phyloP scores from a whole-genome alignment of 2,113 vertebrate genomes.

The Orthonyx spaldingii region DNA sequence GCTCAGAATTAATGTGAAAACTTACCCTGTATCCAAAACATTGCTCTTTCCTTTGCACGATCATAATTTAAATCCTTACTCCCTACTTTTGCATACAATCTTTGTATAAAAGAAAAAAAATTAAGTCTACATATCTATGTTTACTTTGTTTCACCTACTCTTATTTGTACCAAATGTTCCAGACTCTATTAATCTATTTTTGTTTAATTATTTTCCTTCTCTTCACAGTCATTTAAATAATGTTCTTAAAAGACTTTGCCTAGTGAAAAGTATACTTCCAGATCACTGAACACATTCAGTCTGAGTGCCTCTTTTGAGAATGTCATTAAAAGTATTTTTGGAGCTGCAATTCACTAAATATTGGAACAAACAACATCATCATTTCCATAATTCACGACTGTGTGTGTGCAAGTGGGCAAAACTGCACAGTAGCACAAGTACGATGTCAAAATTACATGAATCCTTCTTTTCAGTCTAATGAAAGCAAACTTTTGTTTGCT shows the following conservation, averaged over 20 bases:
- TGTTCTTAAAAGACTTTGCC: background rate
- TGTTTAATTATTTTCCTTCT: background rate
- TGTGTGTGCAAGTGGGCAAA: background rate
- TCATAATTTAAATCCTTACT: background rate
- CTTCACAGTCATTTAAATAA: background rate
- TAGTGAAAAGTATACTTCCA: background rate
- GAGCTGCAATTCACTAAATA: background rate
- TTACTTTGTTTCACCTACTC: background rate
- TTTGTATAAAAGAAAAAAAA: background rate
- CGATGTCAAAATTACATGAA: background rate
- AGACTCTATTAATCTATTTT: background rate
- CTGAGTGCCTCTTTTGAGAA: background rate
- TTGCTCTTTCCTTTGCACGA: background rate
- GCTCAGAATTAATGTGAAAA: background rate
- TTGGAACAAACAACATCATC: background rate
- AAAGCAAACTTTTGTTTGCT: background rate
- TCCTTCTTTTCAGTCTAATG: constrained; percentile 8
- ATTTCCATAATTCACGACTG: background rate
- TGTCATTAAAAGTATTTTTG: background rate
- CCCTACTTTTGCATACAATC: background rate
- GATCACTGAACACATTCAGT: background rate
- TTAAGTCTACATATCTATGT: background rate
- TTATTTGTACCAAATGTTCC: background rate
- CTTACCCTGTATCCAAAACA: background rate
- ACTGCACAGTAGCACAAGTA: background rate